Percentiles rank a stretch among this genome's conserved stretches.
Conservation (phyloP, 2,888 invertebrate species). For the Troides helena region DNA sequence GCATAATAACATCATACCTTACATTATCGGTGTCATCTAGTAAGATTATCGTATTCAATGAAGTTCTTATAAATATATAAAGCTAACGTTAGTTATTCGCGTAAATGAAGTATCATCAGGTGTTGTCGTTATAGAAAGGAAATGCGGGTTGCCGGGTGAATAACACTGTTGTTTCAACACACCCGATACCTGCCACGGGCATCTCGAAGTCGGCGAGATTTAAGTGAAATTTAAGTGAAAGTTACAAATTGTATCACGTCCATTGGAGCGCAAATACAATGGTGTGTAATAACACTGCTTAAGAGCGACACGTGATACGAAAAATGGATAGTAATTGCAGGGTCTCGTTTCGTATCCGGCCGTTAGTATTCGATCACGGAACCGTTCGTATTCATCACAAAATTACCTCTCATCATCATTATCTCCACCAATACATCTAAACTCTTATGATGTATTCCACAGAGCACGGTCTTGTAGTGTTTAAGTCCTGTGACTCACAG, state of each 20-base stretch:
- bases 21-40: too few relatives aligned
- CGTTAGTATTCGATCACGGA: conserved; percentile 15
- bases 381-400: conserved; percentile 15
- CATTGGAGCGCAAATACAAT: conserved; percentile 52
- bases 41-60: too few relatives aligned
- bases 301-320: conserved; percentile 33
- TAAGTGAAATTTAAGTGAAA: conserved; percentile 51
- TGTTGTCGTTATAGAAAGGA: conserved; percentile 2
- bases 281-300: conserved; percentile 34
- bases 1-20: too few relatives aligned
- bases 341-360: conserved; percentile 32
- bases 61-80: too few relatives aligned
- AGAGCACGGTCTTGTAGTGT: too few relatives aligned
- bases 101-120: neutral
- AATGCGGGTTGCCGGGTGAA: conserved; percentile 12
- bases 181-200: conserved; percentile 25
- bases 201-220: conserved; percentile 34
- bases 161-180: conserved; percentile 30
- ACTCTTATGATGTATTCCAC: too few relatives aligned
- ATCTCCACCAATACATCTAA: too few relatives aligned
- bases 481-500: too few relatives aligned
- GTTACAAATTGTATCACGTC: conserved; percentile 38
- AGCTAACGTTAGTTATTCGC: neutral
- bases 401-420: neutral
- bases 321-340: conserved; percentile 34